Evolutionary conservation across 2,113 vertebrate genomes (phyloP), one percentile per base, ranked within the genome.

Genomic region (Corythoichthys haematopterus): DNA sequence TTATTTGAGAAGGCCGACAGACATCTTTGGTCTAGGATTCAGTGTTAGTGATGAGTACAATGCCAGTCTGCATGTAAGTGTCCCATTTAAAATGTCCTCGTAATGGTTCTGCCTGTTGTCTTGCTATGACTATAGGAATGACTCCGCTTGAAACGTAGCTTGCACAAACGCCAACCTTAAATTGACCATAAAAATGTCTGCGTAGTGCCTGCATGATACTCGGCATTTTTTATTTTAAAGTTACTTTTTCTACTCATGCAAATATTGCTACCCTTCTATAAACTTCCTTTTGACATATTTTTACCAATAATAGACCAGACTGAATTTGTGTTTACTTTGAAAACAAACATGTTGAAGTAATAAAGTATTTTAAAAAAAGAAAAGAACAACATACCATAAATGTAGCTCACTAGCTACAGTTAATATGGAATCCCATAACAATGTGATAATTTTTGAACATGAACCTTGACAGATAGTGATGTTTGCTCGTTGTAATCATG

Each of bases 201-300:
- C 20, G 70, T 80, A 64, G 68, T 75, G 82, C 76, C 77, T 84
- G 80, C 85, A 86, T 86, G 76, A 71, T 68, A 48, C 1, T 65
- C 67, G 12, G 35, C 11, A 3, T 75, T 36, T 2, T 40, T 48
- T 46, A n/a, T 55, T 28, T 63, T 8, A 33, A 33, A 7, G 12
- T 15, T 37, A 35, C 5, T 65, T 43, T 20, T 40, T 66, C 48
- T 35, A 59, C 33, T 56, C 56, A 36, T 62, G 50, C 64, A 64
- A 12, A 66, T 51, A 3, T 36, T 52, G 61, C 36, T 0, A 52
- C 48, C 64, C 37, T 35, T 70, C 9, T 45, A 62, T 57, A 48
- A 50, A 70, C 43, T 58, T 51, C 48, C 45, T 69, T 50, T 64
- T 33, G 36, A 28, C 43, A 0, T 28, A 28, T 45, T 9, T 47